A percentile compares a stretch with the other conserved stretches of the same genome.
Evolutionary conservation across 2,113 vertebrate genomes (phyloP).

Genomic region (Litocranius walleri): DNA sequence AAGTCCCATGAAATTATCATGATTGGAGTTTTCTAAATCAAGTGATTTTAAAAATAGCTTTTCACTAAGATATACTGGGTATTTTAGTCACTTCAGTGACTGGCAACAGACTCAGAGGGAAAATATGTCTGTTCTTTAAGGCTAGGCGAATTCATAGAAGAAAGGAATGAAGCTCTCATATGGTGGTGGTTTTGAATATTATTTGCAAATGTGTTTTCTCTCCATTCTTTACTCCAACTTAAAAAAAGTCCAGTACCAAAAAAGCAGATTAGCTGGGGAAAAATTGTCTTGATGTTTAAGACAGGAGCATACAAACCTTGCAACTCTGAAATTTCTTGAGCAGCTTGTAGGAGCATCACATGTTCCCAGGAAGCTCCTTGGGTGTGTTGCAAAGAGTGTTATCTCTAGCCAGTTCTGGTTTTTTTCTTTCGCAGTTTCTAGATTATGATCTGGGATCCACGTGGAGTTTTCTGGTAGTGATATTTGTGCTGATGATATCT

Average conservation of each 20-base stretch:
- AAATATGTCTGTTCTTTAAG: neutral
- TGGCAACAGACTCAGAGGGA: neutral
- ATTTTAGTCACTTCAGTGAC: slow-evolving; percentile 24
- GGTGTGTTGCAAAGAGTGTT: neutral
- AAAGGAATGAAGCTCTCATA: neutral
- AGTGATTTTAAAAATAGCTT: slow-evolving; percentile 71
- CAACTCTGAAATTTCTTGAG: neutral
- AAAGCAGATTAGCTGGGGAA: neutral
- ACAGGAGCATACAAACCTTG: neutral
- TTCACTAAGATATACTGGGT: slow-evolving; percentile 49
- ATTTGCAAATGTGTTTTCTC: neutral
- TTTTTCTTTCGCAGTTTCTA: neutral
- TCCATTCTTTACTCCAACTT: neutral
- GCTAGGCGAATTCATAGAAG: neutral
- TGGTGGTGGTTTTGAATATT: neutral
- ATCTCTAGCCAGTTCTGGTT: neutral
- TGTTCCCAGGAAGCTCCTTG: neutral
- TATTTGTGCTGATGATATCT: neutral
- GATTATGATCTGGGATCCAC: neutral
- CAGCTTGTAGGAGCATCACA: neutral
- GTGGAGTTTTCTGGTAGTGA: neutral
- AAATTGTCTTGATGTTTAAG: neutral
- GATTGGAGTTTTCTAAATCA: slow-evolving; percentile 69
- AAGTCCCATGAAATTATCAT: slow-evolving; percentile 59
- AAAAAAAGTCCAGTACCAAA: neutral